phyloP scores from a whole-genome alignment of 2,113 vertebrate genomes.

The Alethe diademata region DNA sequence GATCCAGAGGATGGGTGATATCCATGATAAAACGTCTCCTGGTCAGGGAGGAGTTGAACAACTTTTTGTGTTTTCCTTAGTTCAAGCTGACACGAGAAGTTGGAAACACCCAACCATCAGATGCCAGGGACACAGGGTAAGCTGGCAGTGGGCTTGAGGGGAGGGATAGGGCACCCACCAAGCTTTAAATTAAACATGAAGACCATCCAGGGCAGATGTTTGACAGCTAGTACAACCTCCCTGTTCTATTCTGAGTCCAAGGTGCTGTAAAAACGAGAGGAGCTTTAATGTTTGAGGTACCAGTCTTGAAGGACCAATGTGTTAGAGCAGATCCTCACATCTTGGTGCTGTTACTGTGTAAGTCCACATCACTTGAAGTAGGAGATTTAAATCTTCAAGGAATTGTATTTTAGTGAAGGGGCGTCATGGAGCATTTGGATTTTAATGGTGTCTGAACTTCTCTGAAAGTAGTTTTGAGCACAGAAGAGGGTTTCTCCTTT shows the following conservation, averaged over 20 bases:
- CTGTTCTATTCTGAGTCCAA: not conserved
- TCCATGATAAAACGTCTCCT: not conserved
- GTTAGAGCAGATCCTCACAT: not conserved
- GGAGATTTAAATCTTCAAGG: not conserved
- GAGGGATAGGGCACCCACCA: conserved; percentile 48
- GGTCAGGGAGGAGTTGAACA: conserved; percentile 63
- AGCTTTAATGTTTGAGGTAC: not conserved
- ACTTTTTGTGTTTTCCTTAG: conserved; percentile 67
- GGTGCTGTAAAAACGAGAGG: not conserved
- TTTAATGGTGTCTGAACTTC: not conserved
- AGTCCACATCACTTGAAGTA: not conserved
- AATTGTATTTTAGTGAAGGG: not conserved
- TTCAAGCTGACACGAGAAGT: conserved; percentile 68
- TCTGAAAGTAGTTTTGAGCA: not conserved
- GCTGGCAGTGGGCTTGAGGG: conserved; percentile 62
- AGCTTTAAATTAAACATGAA: not conserved
- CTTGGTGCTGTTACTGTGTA: not conserved
- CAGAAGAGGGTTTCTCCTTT: not conserved
- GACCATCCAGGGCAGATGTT: not conserved
- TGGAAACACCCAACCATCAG: conserved; percentile 65
- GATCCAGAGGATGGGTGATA: not conserved
- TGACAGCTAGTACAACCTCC: not conserved
- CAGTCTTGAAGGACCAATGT: not conserved
- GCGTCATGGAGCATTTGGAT: not conserved
- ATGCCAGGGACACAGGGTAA: conserved; percentile 66